Evolutionary conservation across 1,140 invertebrate species (phyloP).

Genomic region (Pogonomyrmex barbatus): DNA sequence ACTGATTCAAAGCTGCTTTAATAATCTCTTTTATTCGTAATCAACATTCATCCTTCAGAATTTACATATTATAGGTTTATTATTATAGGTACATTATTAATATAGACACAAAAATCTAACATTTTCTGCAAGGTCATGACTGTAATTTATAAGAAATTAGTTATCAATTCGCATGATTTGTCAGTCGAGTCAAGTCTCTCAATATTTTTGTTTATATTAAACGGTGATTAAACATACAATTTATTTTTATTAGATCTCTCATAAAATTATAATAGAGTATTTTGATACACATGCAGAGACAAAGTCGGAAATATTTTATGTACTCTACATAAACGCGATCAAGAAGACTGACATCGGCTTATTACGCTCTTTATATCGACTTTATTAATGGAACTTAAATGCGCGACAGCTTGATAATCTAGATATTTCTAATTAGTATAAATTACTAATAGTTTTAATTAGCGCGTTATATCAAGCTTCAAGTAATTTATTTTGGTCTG

Average conservation of each 20-base stretch:
- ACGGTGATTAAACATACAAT: not conserved
- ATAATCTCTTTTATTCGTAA: not conserved
- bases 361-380: not conserved
- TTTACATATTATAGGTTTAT: not conserved
- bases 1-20: not conserved
- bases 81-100: not conserved
- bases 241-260: not conserved
- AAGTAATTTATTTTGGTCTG: conserved; percentile 18
- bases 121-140: not conserved
- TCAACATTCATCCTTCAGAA: not conserved
- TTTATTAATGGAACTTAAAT: not conserved
- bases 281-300: not conserved
- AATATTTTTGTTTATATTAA: not conserved
- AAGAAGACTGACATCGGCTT: not conserved
- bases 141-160: not conserved
- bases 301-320: conserved; percentile 18
- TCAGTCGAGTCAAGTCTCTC: not conserved
- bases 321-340: not conserved
- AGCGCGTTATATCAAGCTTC: not conserved
- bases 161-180: not conserved
- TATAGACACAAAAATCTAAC: not conserved
- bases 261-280: not conserved
- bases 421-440: conserved; percentile 29
- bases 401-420: not conserved
- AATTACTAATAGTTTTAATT: conserved; percentile 22